Evolutionary conservation across 2,113 vertebrate species (phyloP).

Genomic region (Hyperopisus bebe): DNA sequence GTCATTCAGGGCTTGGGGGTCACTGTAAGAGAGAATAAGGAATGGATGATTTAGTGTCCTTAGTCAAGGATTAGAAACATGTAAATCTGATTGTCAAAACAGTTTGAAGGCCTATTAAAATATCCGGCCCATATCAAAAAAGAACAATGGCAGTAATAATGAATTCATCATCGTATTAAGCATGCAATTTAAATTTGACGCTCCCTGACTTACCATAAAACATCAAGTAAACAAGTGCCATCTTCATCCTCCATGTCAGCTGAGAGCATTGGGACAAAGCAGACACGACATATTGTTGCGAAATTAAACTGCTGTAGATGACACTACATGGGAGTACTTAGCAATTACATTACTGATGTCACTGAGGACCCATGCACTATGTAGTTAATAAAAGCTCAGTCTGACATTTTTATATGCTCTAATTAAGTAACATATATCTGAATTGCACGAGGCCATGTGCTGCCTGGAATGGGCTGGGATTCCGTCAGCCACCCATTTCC

Average conservation of each 20-base stretch:
- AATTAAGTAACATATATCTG: not conserved
- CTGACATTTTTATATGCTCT: not conserved
- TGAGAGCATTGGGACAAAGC: slow-evolving; percentile 30
- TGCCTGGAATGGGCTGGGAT: not conserved
- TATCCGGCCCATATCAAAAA: not conserved
- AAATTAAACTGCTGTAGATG: not conserved
- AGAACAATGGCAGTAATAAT: not conserved
- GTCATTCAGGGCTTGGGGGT: slow-evolving; percentile 72
- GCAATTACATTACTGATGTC: not conserved
- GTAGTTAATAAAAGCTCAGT: not conserved
- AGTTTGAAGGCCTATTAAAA: not conserved
- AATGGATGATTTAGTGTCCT: not conserved
- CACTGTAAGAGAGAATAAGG: slow-evolving; percentile 44
- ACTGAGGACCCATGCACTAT: not conserved
- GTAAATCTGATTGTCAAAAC: not conserved
- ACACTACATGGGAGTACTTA: not conserved
- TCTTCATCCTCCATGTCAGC: slow-evolving; percentile 78
- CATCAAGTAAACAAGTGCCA: slow-evolving; percentile 73
- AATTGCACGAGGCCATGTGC: not conserved
- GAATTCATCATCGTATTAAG: not conserved
- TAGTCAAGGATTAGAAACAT: not conserved
- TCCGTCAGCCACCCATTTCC: not conserved
- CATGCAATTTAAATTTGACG: not conserved
- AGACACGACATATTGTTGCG: not conserved
- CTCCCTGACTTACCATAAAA: slow-evolving; percentile 63